Conservation (phyloP, 1,140 invertebrate species). For the Drosophila grimshawi region DNA sequence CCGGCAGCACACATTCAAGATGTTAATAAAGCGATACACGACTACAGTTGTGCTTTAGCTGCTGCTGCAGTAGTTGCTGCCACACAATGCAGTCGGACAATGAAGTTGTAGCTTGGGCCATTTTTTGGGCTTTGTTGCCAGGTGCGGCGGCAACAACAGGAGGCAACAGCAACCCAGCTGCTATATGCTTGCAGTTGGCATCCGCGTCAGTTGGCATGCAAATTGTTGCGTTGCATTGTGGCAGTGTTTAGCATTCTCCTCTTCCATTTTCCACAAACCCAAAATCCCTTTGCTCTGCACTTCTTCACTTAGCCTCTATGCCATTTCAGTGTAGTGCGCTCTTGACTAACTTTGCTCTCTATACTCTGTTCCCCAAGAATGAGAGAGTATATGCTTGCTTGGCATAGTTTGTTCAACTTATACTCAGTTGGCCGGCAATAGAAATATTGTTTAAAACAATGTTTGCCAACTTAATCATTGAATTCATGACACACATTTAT, state of each 20-base stretch:
- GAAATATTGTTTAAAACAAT: too few species aligned
- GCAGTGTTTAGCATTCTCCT: constrained; percentile 32
- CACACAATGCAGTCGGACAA: constrained; percentile 52
- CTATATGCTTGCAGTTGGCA: constrained; percentile 13
- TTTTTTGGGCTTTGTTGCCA: constrained; percentile 50
- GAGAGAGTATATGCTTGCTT: background rate
- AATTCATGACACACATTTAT: too few species aligned
- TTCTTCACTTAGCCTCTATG: constrained; percentile 3
- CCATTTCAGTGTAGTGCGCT: constrained; percentile 22
- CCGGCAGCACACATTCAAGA: constrained; percentile 54
- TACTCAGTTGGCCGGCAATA: too few species aligned
- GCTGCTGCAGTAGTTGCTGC: constrained; percentile 18
- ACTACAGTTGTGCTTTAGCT: constrained; percentile 32
- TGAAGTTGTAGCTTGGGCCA: constrained; percentile 66
- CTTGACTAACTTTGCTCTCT: constrained; percentile 25
- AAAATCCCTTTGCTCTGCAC: background rate
- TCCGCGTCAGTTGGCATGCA: constrained; percentile 37
- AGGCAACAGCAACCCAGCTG: background rate
- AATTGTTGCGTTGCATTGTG: constrained; percentile 33
- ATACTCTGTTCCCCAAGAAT: background rate
- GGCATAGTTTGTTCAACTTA: background rate
- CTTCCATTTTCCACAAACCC: background rate
- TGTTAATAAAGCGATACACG: constrained; percentile 79
- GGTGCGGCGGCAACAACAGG: constrained; percentile 1
- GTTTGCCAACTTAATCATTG: too few species aligned